Base-by-base conservation (phyloP, 2,797 vertebrate genomes). In the Cryptoblepharus egeriae region DNA sequence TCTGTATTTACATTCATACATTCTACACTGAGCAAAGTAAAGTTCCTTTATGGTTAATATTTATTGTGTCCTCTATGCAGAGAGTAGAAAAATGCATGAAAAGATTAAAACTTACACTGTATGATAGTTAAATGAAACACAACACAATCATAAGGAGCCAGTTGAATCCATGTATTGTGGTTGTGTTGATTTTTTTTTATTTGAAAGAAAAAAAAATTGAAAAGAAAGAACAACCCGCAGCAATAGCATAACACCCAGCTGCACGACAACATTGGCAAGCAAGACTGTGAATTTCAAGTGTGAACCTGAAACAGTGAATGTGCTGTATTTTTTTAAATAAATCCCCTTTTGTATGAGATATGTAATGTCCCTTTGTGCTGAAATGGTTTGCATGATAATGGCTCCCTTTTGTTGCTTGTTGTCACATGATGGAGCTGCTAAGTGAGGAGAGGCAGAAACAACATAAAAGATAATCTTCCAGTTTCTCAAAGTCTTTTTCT, bases 381-480 rank as follows among this genome's bases (percentile, higher is more conserved):
- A 90, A 90, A 73, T 81, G 84, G 89, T 96, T 98, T 97, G 97
- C 97, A 98, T 98, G 94, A 98, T 95, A 98, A 98, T 95, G 95
- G 96, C 94, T 93, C 92, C 94, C 96, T 96, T 92, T 94, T 94
- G 91, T 96, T 95, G 95, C 93, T 94, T 89, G 32, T 86, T 93
- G 95, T 96, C 96, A 95, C 94, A 93, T 95, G 97, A 96, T 73
- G 73, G 85, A 90, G 74, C 94, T 93, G 82, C 82, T 93, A 94
- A 94, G 94, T 95, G 94, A 96, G 95, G 89, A 67, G 87, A 45
- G 80, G 86, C 92, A 87, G 82, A 84, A 93, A 92, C 88, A 91
- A 83, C 88, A 91, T 88, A 90, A 91, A 92, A 92, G 92, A 94
- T 92, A 92, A 92, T 93, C 93, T 92, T 92, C 89, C 35, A 65